Base-by-base conservation (phyloP, 2,113 vertebrate species). In the Coryphaenoides rupestris region DNA sequence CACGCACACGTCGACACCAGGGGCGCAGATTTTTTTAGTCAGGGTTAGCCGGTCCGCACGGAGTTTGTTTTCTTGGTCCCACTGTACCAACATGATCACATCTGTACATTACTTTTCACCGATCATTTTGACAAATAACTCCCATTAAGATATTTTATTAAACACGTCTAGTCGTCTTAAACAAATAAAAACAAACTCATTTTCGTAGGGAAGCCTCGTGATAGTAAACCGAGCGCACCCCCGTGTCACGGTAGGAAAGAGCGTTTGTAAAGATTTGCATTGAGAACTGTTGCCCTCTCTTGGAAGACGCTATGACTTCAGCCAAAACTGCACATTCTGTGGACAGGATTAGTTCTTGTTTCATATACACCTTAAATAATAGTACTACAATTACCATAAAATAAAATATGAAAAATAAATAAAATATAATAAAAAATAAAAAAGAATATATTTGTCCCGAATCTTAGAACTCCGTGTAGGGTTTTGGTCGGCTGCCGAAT, bases 401-500 rank as follows among this genome's bases (percentile, higher is more conserved):
- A 45, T 6, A n/a, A n/a, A 50, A 50, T n/a, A n/a, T 50, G 13
- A n/a, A 5, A 5, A 45, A 45, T 13, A 45, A 45, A 45, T 6
- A 45, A 5, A 13, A 45, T 45, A 45, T 45, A 45, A 45, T 45
- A 5, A 45, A 45, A 45, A 45, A 45, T 6, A 45, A 45, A 45
- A 45, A n/a, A 12, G 7, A 40, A 40, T 40, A 40, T 40, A 40
- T 40, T 40, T 40, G 9, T 40, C 50, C 17, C 15, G 49, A 52
- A 4, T 16, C 9, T 14, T n/a, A 52, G 17, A 55, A 55, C 19
- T 22, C 13, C 5, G 7, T 21, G 21, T 23, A 55, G 3, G 1
- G 7, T 40, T 54, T 58, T 58, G 47, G 26, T 64, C 15, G 68
- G 47, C 24, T 61, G 24, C 16, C 55, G 6, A 7, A 7, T n/a